These are phyloP conservation scores for Nerophis lumbriciformis DNA, from an alignment of 2,113 vertebrate genomes.

Conservation along the genomic window DNA sequence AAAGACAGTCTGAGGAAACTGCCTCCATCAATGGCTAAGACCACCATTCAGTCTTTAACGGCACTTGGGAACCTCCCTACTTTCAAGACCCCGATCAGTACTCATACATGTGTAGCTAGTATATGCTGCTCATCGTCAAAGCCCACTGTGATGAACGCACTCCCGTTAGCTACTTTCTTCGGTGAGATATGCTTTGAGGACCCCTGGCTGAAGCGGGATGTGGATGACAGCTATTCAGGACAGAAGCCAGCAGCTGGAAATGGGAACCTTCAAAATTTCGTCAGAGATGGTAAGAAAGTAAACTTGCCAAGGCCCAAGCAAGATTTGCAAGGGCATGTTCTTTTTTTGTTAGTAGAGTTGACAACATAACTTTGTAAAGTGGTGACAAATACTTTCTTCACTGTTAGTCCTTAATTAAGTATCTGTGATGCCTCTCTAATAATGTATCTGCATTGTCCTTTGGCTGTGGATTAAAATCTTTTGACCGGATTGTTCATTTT, in stretches of 20 bases:
- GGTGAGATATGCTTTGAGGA: constrained; percentile 84
- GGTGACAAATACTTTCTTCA: no score
- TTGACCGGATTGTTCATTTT: neutral
- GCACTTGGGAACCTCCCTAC: constrained; percentile 75
- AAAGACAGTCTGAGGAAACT: constrained; percentile 77
- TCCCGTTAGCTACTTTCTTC: constrained; percentile 55
- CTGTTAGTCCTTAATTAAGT: neutral
- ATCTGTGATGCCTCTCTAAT: neutral
- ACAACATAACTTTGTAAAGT: neutral
- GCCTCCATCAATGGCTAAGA: constrained; percentile 79
- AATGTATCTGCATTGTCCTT: neutral
- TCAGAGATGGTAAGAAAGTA: constrained; percentile 28
- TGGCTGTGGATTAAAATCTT: neutral
- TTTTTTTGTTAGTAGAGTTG: neutral
- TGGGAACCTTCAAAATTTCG: constrained; percentile 18
- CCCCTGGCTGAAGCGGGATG: constrained; percentile 90
- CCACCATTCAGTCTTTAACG: constrained; percentile 76
- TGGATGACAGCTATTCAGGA: constrained; percentile 52
- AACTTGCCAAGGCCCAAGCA: neutral
- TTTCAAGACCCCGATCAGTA: constrained; percentile 79
- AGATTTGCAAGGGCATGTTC: neutral
- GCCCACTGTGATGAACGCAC: constrained; percentile 50
- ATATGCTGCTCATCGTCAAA: constrained; percentile 57
- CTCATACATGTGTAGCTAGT: constrained; percentile 81
- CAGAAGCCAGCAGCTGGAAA: constrained; percentile 7